Base-by-base conservation (phyloP, 2,113 vertebrate species). In the Microcebus tavaratra region DNA sequence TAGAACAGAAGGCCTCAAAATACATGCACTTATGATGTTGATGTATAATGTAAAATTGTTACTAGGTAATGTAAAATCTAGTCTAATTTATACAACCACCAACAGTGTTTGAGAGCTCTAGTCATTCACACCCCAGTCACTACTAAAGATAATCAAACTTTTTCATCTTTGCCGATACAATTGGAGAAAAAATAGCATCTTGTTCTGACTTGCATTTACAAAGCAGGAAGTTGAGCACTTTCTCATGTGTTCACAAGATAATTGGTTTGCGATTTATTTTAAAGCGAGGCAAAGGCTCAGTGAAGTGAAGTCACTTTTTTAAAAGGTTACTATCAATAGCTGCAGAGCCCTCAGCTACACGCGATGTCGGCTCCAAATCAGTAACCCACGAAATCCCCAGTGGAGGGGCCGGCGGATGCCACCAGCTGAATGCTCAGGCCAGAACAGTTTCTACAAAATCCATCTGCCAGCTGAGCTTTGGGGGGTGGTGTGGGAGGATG, bases 81-180 rank as follows among this genome's bases (percentile, higher is more conserved):
- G 23, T 7, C 50, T 53, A 5, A n/a, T 45, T 55, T n/a, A 36
- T 2, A 9, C n/a, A 8, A 2, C 50, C 23, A 21, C 45, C 36
- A 9, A 6, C 12, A 14, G 10, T 8, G 34, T 18, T 29, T 4
- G 1, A 21, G 55, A n/a, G 18, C 36, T 48, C 20, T 5, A 0
- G 6, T 3, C 65, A 72, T 84, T 57, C 79, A 75, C 36, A 57
- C 17, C 59, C 36, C 21, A 0, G 1, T 31, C 79, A 67, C 1
- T 5, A 5, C 18, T 31, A 31, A 55, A 31, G 36, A 9, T 15
- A 45, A 17, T 48, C 39, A 36, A 11, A 36, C 36, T 13, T 8
- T 13, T 18, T 34, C 55, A 4, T 21, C 55, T n/a, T 34, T 39
- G 45, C 68, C 45, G 20, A 13, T 29, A n/a, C 15, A 3, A 48